Evolutionary conservation across 2,888 invertebrate species (phyloP), one percentile per base, ranked within the genome.

Genomic region (Frankliniella intonsa): DNA sequence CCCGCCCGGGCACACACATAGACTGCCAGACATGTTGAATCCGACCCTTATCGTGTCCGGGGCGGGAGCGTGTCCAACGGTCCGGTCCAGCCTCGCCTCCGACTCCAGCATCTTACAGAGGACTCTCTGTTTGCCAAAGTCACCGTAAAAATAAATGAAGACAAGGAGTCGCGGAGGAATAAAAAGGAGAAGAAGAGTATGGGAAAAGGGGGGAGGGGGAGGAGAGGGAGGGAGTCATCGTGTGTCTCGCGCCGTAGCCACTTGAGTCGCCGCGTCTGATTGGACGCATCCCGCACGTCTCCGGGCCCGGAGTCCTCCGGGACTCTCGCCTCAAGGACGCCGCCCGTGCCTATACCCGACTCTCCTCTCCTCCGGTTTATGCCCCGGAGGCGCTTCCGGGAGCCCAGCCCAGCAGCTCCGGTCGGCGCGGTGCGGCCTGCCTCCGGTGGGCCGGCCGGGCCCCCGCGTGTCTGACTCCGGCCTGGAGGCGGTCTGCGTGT

Each of bases 61-160:
- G 38, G 38, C 38, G 55, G 55, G 55, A 55, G 55, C 19, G 55
- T 55, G 55, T 55, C 55, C 55, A 10, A 12, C 38, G 38, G 55
- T 19, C 55, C 17, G 1, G 55, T 0, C 22, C 69, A 22, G 5
- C 69, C 69, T 69, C 22, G 22, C 25, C 22, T 25, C n/a, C 69
- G 22, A 11, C n/a, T 55, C 55, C 22, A 76, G 12, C 69, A 76
- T n/a, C 69, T 22, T 12, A 76, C 22, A n/a, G 19, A 3, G 17
- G n/a, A 76, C 22, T 76, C 69, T 76, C 25, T 76, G 69, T 76
- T 76, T 76, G 69, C 25, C 69, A 76, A 76, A 76, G 69, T 76
- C 69, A 76, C 69, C 69, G 69, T 76, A 22, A 76, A 76, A 76
- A 76, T 76, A 76, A 76, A 76, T 76, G 25, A 76, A 76, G 62